Evolutionary conservation across 64 coral and sea anemone genomes (phyloP), one percentile per base, ranked within the genome.

Genomic region (Montipora efflorescens): DNA sequence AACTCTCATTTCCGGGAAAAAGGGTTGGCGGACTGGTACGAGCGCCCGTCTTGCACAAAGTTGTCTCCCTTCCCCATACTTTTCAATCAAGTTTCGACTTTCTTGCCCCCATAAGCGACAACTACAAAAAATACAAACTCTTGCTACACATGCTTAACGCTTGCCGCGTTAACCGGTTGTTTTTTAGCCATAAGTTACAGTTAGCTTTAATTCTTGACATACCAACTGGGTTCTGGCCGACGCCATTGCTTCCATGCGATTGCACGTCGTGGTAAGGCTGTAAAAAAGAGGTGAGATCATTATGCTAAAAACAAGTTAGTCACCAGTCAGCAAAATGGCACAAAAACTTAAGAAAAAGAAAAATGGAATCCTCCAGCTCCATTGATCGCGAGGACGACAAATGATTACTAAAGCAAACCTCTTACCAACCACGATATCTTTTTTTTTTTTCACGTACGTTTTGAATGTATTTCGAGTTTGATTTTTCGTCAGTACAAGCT

Each of bases 251-350:
- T 7, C 61, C 28, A 47, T 84, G 81, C 22, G 81, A 64, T 9
- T 67, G 61, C 61, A 62, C 6, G 25, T 84, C 81, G 13, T 69
- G 81, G 67, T 84, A 84, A 15, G 81, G 81, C 81, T 84, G 59
- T 36, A 84, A 84, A 36, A 84, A 68, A 47, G 43, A 84, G 28
- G 43, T 68, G 36, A 84, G 61, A 45, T 68, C 36, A 84, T 47
- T 84, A 67, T 20, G 59, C 28, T 68, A 67, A 43, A 67, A 84
- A 67, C 28, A 76, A 16, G 4, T 2, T 21, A 47, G 22, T 13
- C 10, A 46, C 14, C 16, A 7, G 36, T 9, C 74, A 46, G 43
- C 74, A 46, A 13, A 12, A 46, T 47, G 5, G 19, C 0, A n/a
- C 6, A 11, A 13, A 76, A 47, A 46, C 0, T 36, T 21, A 74